Evolutionary conservation across 2,888 invertebrate species (phyloP).

Genomic region (Cerastis rubricosa): DNA sequence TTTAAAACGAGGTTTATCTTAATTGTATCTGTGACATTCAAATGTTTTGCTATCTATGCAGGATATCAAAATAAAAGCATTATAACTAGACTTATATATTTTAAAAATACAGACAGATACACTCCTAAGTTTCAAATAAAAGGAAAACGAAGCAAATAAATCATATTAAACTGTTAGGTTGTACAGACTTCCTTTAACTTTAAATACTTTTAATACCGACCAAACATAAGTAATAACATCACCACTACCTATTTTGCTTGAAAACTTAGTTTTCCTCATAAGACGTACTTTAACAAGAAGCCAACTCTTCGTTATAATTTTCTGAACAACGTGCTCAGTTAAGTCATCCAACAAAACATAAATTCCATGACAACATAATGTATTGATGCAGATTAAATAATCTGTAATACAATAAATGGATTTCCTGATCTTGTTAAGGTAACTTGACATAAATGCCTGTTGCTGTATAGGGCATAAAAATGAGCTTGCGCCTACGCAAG

Average conservation of each 20-base stretch:
- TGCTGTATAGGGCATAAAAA: constrained; percentile 53
- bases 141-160: background rate
- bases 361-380: constrained; percentile 26
- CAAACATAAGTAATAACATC: background rate
- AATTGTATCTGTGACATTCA: constrained; percentile 49
- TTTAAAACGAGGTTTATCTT: constrained; percentile 39
- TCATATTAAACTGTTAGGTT: background rate
- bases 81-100: background rate
- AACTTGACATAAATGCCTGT: constrained; percentile 57
- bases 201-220: background rate
- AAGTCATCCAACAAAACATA: constrained; percentile 15
- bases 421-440: constrained; percentile 65
- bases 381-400: constrained; percentile 43
- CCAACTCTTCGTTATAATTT: background rate
- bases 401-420: constrained; percentile 53
- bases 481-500: constrained; percentile 51
- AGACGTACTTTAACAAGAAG: background rate
- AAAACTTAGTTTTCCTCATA: constrained; percentile 33
- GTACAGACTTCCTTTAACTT: background rate
- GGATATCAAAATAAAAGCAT: constrained; percentile 24
- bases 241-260: background rate
- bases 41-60: constrained; percentile 24
- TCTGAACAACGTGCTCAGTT: constrained; percentile 6
- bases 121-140: background rate
- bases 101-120: background rate